Conservation (phyloP, 2,113 vertebrate species). For the Rhipidura dahli region DNA sequence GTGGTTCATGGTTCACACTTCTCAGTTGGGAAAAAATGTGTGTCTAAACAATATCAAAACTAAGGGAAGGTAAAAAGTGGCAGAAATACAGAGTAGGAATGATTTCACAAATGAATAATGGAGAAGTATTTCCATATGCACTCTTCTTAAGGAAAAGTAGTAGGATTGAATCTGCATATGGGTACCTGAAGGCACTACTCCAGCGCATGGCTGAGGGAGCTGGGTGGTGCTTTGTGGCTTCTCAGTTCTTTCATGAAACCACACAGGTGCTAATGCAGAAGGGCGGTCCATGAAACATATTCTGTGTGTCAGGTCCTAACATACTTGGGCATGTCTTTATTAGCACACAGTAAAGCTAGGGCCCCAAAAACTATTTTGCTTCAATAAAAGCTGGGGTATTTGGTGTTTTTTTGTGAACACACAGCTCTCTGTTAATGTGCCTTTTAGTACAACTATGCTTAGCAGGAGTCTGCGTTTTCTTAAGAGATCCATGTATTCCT, state of each 20-base stretch:
- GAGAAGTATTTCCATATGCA: not conserved
- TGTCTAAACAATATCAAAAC: not conserved
- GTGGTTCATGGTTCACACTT: not conserved
- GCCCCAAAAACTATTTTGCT: not conserved
- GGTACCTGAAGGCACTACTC: not conserved
- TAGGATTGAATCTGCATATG: rapidly evolving
- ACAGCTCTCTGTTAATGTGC: not conserved
- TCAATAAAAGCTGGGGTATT: not conserved
- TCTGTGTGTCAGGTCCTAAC: not conserved
- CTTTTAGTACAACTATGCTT: not conserved
- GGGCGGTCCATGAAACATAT: not conserved
- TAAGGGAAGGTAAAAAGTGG: not conserved
- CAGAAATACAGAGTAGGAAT: not conserved
- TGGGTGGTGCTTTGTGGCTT: not conserved
- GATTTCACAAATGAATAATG: not conserved
- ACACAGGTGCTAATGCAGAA: not conserved
- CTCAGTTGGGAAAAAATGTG: not conserved
- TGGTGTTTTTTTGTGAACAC: not conserved
- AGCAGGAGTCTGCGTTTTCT: not conserved
- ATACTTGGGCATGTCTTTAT: not conserved
- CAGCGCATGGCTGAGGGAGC: not conserved
- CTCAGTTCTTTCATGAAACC: not conserved
- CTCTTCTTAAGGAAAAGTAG: not conserved
- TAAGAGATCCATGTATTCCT: not conserved
- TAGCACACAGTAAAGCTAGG: not conserved